These are phyloP conservation scores for Acanthurus lineatus DNA, from an alignment of 2,797 vertebrate genomes.

Conservation along the genomic window DNA sequence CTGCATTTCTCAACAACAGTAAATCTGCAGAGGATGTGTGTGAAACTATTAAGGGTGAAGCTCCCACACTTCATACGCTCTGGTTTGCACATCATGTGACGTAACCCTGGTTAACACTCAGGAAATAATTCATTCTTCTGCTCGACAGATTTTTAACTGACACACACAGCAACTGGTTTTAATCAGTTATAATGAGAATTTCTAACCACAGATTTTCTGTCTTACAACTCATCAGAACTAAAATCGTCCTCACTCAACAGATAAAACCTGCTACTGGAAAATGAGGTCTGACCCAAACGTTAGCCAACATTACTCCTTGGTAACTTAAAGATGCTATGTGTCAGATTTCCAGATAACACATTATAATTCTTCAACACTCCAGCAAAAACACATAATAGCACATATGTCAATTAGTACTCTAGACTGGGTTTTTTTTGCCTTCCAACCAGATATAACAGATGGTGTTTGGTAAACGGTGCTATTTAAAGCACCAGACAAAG, in stretches of 20 bases:
- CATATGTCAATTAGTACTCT: constrained; percentile 12
- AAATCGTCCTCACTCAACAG: constrained; percentile 12
- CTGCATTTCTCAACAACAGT: constrained; percentile 65
- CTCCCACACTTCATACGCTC: background rate
- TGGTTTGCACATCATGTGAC: constrained; percentile 18
- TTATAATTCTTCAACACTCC: constrained; percentile 51
- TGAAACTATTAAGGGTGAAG: background rate
- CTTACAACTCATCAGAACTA: background rate
- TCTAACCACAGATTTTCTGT: background rate
- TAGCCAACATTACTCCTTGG: constrained; percentile 45
- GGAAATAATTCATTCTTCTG: constrained; percentile 2
- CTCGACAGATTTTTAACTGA: constrained; percentile 6
- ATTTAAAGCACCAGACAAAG: constrained; percentile 37
- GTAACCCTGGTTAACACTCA: constrained; percentile 3
- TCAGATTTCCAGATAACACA: constrained; percentile 62
- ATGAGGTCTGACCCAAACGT: constrained; percentile 58
- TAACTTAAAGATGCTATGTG: constrained; percentile 61
- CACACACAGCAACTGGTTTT: constrained; percentile 19
- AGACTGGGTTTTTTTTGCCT: constrained; percentile 7
- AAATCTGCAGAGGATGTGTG: constrained; percentile 23
- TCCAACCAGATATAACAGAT: constrained; percentile 20
- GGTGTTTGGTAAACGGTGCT: constrained; percentile 14
- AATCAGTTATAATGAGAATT: constrained; percentile 19
- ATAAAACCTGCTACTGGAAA: constrained; percentile 51
- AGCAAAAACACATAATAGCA: constrained; percentile 20